Base-by-base conservation (phyloP, 2,888 invertebrate species). In the Drosophila formosana region DNA sequence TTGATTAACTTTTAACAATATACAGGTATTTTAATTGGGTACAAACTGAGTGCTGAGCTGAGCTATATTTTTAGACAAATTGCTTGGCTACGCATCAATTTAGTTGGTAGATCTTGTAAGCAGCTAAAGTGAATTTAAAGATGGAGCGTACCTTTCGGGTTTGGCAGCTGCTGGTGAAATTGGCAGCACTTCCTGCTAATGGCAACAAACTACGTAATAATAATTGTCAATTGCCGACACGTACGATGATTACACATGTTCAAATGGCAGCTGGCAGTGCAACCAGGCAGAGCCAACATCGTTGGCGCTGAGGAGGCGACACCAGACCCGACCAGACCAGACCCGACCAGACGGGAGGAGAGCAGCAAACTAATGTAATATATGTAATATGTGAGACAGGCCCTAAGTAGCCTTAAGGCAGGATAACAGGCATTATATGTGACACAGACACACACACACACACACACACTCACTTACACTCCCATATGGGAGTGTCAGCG, bases 341-440 rank as follows among this genome's bases (percentile, higher is more conserved):
- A 62, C 18, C 18, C 1, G 18, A 18, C 65, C 66, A 46, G 66
- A 51, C 62, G 58, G 43, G 50, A 52, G 51, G 52, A 61, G 65
- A 52, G 51, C 56, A 61, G 65, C 70, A 64, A 64, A 80, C 87
- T 83, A 83, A 89, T 69, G 83, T 88, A 88, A 83, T 82, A 76
- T 84, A 79, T 82, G 82, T 84, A 87, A 82, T 83, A 88, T 88
- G 89, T 89, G 84, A 80, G 84, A 86, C 89, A 89, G 89, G 69
- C 87, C 89, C 89, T 83, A 88, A 83, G 83, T 87, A 86, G 89
- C 83, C 89, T 89, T 83, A 83, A 86, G 87, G 89, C 89, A 63
- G 87, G 84, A 88, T 84, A 87, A 84, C 85, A 81, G 80, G 82
- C 78, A 84, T 84, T 82, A 84, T 81, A 71, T 82, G 84, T 62